Percentiles rank a stretch among this genome's conserved stretches.
Conservation (phyloP, 2,888 invertebrate species). For the Tolmerus cingulatus region DNA sequence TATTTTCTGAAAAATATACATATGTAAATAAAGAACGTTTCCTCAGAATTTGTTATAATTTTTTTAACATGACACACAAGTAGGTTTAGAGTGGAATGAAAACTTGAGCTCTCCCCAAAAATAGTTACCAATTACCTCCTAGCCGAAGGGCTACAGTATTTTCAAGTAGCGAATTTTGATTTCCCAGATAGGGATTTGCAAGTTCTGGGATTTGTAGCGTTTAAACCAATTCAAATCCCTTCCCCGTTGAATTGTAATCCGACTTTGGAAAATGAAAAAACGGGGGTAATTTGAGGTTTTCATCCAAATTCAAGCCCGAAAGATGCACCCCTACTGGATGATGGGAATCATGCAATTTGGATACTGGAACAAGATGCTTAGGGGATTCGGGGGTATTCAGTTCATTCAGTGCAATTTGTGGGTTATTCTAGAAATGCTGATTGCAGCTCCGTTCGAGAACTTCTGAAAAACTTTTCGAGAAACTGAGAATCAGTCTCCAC, state of each 20-base stretch:
- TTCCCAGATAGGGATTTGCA: not conserved
- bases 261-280: not conserved
- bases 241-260: not conserved
- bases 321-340: not conserved
- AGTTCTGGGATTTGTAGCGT: not conserved
- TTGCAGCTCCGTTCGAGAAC: not conserved
- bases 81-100: too few species aligned
- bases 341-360: not conserved
- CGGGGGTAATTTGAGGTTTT: not conserved
- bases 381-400: not conserved
- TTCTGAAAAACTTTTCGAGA: not conserved
- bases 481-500: not conserved
- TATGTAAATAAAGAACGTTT: too few species aligned
- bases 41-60: too few species aligned
- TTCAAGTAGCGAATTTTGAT: not conserved
- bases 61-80: too few species aligned
- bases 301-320: not conserved
- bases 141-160: not conserved
- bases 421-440: not conserved
- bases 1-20: too few species aligned
- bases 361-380: not conserved
- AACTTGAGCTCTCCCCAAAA: not conserved
- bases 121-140: not conserved
- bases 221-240: not conserved
- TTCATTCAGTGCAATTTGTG: not conserved